Base-by-base conservation (phyloP, 2,888 invertebrate species). In the Drosophila buzzatii region DNA sequence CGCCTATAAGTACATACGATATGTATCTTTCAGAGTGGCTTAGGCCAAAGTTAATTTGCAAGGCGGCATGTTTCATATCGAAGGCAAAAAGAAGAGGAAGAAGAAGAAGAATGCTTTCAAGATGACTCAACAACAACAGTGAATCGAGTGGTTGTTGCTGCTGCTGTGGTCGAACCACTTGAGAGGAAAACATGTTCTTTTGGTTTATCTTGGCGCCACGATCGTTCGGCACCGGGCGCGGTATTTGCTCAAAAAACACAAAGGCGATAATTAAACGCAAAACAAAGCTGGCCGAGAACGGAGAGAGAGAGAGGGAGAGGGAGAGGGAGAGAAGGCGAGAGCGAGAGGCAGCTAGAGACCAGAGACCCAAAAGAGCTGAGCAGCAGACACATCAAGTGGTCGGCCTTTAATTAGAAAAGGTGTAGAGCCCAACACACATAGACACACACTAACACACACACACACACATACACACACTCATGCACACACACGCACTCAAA, bases 121-220 rank as follows among this genome's bases (percentile, higher is more conserved):
- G 76, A 85, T 85, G 85, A 85, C 83, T 85, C 85, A 85, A 85
- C 87, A 83, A 81, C 80, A 83, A 78, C 72, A 72, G 4, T 52
- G 61, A 62, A 53, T 71, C 60, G 41, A 42, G 18, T 49, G 47
- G 39, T 57, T 65, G 49, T 77, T 14, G 16, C 57, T 81, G 81
- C 69, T 73, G 76, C 63, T 47, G 57, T 66, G 69, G 73, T 76
- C 82, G 85, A 74, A 77, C 81, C 80, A 85, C 84, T 85, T 85
- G 85, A 85, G 85, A 67, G 66, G 70, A 83, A 83, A 87, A 83
- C 85, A 86, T 86, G 87, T 87, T 87, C 87, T 82, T 82, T 85
- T 76, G 82, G 81, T 75, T 85, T 84, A 87, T 87, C 86, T 86
- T 86, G 88, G 86, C 86, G 86, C 86, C 86, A 85, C 84, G 82